Percentiles rank a stretch among this genome's conserved stretches.
Evolutionary conservation across 2,797 vertebrate genomes (phyloP).

Genomic region (Zalophus californianus): DNA sequence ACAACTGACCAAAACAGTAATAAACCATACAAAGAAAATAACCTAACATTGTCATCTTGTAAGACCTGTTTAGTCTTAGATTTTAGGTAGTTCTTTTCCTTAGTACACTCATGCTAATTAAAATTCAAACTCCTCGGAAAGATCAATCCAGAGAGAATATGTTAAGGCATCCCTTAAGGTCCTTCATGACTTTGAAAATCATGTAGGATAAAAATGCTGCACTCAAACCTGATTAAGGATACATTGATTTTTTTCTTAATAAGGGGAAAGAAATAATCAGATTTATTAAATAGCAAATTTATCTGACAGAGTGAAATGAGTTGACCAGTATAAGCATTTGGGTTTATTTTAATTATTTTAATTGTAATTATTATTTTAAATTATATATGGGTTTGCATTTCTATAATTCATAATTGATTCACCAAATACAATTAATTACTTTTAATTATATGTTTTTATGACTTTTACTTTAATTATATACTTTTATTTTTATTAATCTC

Average conservation of each 20-base stretch:
- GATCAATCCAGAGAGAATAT: background rate
- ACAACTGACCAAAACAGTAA: background rate
- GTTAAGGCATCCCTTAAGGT: background rate
- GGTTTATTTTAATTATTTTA: background rate
- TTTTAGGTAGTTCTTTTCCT: conserved; percentile 14
- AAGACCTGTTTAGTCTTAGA: background rate
- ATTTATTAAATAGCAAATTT: background rate
- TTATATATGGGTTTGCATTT: background rate
- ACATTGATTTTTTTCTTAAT: background rate
- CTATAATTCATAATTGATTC: background rate
- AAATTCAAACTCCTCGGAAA: background rate
- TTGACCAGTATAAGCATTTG: background rate
- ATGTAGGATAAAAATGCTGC: background rate
- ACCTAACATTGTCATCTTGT: background rate
- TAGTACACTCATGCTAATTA: background rate
- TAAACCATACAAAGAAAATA: background rate
- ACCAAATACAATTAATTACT: background rate
- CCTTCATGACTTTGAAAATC: background rate
- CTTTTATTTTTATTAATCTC: background rate
- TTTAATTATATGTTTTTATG: too few relatives aligned
- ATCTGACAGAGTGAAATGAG: background rate
- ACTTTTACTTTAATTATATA: background rate
- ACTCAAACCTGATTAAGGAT: background rate
- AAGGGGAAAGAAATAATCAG: background rate
- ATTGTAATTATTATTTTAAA: conserved; percentile 2